phyloP scores from a whole-genome alignment of 1,140 invertebrate genomes.

The Heliconius hermathena region DNA sequence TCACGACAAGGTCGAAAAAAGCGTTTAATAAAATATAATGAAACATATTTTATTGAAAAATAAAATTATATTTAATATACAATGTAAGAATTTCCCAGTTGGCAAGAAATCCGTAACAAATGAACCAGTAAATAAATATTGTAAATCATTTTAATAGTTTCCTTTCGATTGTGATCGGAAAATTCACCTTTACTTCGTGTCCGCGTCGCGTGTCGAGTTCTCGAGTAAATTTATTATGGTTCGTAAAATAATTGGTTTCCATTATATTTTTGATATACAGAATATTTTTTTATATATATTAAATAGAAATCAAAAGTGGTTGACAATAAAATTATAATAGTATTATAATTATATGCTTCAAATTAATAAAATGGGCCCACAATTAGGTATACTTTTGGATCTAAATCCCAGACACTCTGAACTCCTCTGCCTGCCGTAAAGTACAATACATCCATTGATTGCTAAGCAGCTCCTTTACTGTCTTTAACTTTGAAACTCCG shows the following conservation, averaged over 20 bases:
- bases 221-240: neutral
- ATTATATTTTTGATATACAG: neutral
- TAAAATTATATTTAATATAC: neutral
- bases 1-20: neutral
- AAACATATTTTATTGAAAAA: conserved; percentile 4
- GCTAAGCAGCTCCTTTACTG: too few relatives aligned
- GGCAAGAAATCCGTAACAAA: conserved; percentile 11
- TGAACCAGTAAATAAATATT: conserved; percentile 11
- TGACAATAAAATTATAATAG: neutral
- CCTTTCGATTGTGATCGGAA: conserved; percentile 26
- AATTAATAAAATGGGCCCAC: too few relatives aligned
- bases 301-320: neutral
- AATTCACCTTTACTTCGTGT: conserved; percentile 13
- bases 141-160: conserved; percentile 18
- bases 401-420: too few relatives aligned
- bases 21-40: neutral
- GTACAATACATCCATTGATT: too few relatives aligned
- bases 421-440: too few relatives aligned
- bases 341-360: too few relatives aligned
- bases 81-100: neutral
- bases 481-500: too few relatives aligned
- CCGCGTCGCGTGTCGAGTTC: conserved; percentile 17
- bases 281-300: neutral
- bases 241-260: neutral
- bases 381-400: too few relatives aligned